Base-by-base conservation (phyloP, 2,797 vertebrate species). In the Alosa sapidissima region DNA sequence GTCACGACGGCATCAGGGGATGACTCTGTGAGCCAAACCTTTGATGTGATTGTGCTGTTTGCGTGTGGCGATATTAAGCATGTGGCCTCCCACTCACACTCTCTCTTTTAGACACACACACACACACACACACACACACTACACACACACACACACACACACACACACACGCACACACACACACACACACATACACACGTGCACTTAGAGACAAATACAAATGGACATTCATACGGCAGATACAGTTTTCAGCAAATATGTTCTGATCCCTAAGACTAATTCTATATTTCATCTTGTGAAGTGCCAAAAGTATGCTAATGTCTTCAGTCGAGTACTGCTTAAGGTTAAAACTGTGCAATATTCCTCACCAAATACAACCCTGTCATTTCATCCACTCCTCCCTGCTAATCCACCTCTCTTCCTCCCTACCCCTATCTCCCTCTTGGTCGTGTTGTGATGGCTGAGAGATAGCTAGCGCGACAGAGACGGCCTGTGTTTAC, bases 31-130 rank as follows among this genome's bases (percentile, higher is more conserved):
- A 84, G 87, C 88, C 28, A 55, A 81, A 81, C 49, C 92, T 95
- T 95, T 95, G 94, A 94, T 94, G 92, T 92, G 87, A 92, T 86
- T 86, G 84, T 88, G 91, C 90, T 84, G 81, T 24, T 4, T 84
- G 62, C 48, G 78, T 55, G 83, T 47, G 78, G 10, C 8, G 5
- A 45, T 47, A 78, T 21, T 47, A 81, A 16, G 36, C 49, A 21
- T 78, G 72, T 19, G 72, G 19, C 72, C 72, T 45, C 54, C 82
- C 62, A 36, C 81, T 87, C 83, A 45, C 65, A 33, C 82, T 33
- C 68, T 36, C 68, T 85, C 24, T 52, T 47, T 28, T 58, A 49
- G 24, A 65, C 54, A 72, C 83, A 82, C 62, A 87, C 84, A 84
- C 84, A 28, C 28, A 28, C 82, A 83, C 83, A 85, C 65, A 68